phyloP scores from a whole-genome alignment of 2,113 vertebrate species.

The Bubalus kerabau region DNA sequence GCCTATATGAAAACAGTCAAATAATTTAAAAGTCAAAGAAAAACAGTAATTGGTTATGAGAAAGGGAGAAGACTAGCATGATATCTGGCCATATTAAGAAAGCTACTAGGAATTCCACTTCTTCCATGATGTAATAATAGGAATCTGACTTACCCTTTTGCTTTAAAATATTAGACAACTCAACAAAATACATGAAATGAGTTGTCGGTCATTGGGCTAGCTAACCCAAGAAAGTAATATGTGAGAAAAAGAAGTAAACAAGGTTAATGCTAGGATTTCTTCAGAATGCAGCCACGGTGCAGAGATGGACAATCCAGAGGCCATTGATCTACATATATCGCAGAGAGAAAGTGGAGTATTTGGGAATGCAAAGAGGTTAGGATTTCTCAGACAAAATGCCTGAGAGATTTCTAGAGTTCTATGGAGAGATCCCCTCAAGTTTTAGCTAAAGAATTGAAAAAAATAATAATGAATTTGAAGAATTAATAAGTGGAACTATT shows the following conservation, averaged over 20 bases:
- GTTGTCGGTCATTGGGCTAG: background rate
- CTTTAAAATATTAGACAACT: background rate
- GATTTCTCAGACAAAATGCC: background rate
- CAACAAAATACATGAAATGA: background rate
- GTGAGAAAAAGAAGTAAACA: background rate
- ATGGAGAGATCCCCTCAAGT: background rate
- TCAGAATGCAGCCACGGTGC: background rate
- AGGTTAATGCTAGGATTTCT: background rate
- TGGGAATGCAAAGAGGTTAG: background rate
- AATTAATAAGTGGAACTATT: background rate
- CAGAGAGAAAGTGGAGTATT: background rate
- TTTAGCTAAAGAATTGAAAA: background rate
- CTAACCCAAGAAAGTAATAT: background rate
- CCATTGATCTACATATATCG: fast-evolving
- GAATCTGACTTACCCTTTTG: background rate
- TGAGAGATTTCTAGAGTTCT: background rate
- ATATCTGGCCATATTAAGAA: background rate
- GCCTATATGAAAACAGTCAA: background rate
- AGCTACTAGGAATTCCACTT: background rate
- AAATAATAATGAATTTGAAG: background rate
- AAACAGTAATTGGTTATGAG: background rate
- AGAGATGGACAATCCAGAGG: background rate
- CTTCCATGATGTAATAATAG: background rate
- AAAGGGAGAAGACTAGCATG: background rate
- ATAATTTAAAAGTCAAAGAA: background rate